phyloP scores from a whole-genome alignment of 2,113 vertebrate species.

The Scytalopus superciliaris region DNA sequence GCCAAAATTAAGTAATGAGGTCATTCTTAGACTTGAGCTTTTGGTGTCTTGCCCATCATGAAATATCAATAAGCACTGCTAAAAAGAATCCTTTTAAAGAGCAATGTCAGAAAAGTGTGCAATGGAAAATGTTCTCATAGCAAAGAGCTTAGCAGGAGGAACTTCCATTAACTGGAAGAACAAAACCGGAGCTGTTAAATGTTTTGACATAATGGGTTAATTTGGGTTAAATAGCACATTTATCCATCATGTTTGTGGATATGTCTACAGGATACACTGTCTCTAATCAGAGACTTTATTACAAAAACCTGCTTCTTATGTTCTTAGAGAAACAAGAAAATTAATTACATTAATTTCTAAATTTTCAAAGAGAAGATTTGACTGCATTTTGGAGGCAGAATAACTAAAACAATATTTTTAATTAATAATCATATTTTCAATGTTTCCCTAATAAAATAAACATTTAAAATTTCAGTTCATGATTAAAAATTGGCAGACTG shows the following conservation, averaged over 20 bases:
- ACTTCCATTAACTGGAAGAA: not conserved
- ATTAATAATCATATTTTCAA: slow-evolving; percentile 37
- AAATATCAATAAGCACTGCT: not conserved
- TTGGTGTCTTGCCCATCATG: not conserved
- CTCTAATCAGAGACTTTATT: not conserved
- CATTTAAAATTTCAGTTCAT: slow-evolving; percentile 48
- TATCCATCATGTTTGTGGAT: not conserved
- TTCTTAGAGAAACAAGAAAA: not conserved
- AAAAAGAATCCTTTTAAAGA: not conserved
- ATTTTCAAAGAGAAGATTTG: slow-evolving; percentile 1
- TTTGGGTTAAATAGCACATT: not conserved
- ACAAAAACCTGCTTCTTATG: not conserved
- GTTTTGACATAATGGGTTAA: not conserved
- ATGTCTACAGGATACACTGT: not conserved
- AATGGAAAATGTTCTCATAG: not conserved
- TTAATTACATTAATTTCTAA: not conserved
- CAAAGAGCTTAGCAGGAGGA: not conserved
- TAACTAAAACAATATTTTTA: not conserved
- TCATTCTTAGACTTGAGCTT: not conserved
- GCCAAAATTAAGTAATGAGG: not conserved
- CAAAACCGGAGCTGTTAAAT: not conserved
- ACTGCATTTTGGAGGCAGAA: not conserved
- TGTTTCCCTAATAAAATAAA: slow-evolving; percentile 20
- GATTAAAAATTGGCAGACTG: slow-evolving; percentile 49
- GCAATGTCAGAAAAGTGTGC: not conserved